phyloP scores from a whole-genome alignment of 2,113 vertebrate species.

The Mesitornis unicolor region DNA sequence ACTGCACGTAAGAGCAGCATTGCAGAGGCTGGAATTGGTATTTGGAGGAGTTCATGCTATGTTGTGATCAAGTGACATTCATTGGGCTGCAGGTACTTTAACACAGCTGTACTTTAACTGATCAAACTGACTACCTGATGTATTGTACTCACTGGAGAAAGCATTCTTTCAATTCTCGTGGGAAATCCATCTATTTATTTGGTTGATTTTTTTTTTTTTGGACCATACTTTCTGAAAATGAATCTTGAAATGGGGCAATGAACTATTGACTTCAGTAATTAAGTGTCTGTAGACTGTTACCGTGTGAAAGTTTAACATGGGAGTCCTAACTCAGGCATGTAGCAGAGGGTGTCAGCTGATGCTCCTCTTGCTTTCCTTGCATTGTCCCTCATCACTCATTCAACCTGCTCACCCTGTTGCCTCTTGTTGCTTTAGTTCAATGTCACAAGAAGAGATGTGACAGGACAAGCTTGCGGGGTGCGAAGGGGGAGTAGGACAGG shows the following conservation, averaged over 20 bases:
- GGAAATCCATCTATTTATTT: not conserved
- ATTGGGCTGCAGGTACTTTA: no score
- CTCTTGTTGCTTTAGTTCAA: not conserved
- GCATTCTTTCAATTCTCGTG: not conserved
- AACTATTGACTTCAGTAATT: not conserved
- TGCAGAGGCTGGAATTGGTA: not conserved
- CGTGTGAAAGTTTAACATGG: not conserved
- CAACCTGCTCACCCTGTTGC: not conserved
- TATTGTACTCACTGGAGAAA: not conserved
- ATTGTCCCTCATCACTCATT: not conserved
- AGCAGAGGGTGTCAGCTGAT: fast-evolving
- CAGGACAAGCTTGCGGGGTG: not conserved
- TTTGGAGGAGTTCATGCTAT: not conserved
- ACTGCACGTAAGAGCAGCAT: not conserved
- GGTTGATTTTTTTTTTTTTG: fast-evolving
- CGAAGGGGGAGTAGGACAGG: not conserved
- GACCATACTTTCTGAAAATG: not conserved
- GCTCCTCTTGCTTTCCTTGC: not conserved
- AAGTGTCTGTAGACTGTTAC: not conserved
- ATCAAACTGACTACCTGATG: not conserved
- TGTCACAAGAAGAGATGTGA: not conserved
- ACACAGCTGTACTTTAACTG: not conserved
- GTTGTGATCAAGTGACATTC: not conserved
- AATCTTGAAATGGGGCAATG: not conserved
- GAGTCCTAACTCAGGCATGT: fast-evolving